Evolutionary conservation across 2,113 vertebrate species (phyloP).

Genomic region (Cyprinodon variegatus): DNA sequence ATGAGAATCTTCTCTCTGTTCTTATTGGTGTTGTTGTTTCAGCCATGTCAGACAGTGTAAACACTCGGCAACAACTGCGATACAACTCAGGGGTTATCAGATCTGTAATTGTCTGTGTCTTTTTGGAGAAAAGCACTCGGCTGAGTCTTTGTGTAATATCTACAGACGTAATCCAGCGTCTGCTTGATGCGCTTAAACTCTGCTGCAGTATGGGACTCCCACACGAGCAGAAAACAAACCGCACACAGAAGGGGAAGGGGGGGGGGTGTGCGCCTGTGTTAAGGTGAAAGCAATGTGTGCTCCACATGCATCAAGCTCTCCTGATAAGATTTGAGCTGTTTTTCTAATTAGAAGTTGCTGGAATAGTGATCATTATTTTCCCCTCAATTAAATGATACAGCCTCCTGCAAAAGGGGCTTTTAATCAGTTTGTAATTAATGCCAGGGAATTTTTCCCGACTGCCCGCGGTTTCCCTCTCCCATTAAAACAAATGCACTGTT

Average conservation of each 20-base stretch:
- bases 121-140: slow-evolving; percentile 54
- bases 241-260: slow-evolving; percentile 5
- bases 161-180: slow-evolving; percentile 67
- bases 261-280: slow-evolving; percentile 23
- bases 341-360: slow-evolving; percentile 81
- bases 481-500: slow-evolving; percentile 48
- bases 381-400: slow-evolving; percentile 82
- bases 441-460: slow-evolving; percentile 44
- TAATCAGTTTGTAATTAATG: slow-evolving; percentile 83
- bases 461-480: slow-evolving; percentile 32
- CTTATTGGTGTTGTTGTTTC: slow-evolving; percentile 73
- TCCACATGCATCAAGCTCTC: slow-evolving; percentile 67
- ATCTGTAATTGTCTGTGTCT: slow-evolving; percentile 75
- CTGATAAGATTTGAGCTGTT: slow-evolving; percentile 81
- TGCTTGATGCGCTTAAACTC: slow-evolving; percentile 64
- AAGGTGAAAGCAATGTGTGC: slow-evolving; percentile 46
- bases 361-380: slow-evolving; percentile 82
- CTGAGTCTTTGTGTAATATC: slow-evolving; percentile 69
- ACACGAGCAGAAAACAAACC: slow-evolving; percentile 14
- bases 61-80: slow-evolving; percentile 61
- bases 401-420: slow-evolving; percentile 69
- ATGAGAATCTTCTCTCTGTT: slow-evolving; percentile 58
- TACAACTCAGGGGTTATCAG: slow-evolving; percentile 69
- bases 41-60: slow-evolving; percentile 73
- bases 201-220: slow-evolving; percentile 47